Conservation (phyloP, 2,888 invertebrate species). For the Ditylenchus weischeri region DNA sequence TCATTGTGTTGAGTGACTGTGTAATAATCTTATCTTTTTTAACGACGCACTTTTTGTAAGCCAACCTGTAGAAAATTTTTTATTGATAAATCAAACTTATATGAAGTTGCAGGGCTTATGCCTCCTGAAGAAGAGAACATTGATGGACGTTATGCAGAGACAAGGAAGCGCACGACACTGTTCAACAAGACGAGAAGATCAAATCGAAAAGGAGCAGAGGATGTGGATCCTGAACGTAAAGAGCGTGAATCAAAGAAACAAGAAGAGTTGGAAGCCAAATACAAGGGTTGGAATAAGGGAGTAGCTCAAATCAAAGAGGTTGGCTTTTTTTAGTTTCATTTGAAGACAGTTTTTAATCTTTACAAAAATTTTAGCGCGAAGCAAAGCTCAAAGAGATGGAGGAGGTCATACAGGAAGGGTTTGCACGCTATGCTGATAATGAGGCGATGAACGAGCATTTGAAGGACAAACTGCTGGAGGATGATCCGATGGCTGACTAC, state of each 20-base stretch:
- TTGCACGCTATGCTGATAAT: conserved; percentile 85
- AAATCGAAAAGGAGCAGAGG: conserved; percentile 16
- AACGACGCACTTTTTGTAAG: not conserved
- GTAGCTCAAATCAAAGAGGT: conserved; percentile 48
- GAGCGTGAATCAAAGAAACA: conserved; percentile 51
- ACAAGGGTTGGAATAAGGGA: conserved; percentile 47
- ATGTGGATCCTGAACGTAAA: conserved; percentile 46
- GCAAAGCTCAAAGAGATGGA: conserved; percentile 72
- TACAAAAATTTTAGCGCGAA: conserved; percentile 62
- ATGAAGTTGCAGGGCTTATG: conserved; percentile 1
- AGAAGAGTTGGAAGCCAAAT: conserved; percentile 52
- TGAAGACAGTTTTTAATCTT: not conserved
- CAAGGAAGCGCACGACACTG: conserved; percentile 18
- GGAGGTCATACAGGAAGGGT: conserved; percentile 82
- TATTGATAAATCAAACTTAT: not conserved
- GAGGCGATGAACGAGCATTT: conserved; percentile 78
- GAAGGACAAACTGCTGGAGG: conserved; percentile 63
- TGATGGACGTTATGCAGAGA: conserved; percentile 23
- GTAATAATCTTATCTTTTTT: not conserved
- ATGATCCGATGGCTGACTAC: conserved; percentile 82
- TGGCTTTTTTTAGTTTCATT: not conserved
- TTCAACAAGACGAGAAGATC: conserved; percentile 15
- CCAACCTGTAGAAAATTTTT: not conserved
- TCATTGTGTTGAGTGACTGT: no score
- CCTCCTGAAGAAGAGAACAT: conserved; percentile 9